Conservation (phyloP, 2,113 vertebrate genomes). For the Bubo bubo region DNA sequence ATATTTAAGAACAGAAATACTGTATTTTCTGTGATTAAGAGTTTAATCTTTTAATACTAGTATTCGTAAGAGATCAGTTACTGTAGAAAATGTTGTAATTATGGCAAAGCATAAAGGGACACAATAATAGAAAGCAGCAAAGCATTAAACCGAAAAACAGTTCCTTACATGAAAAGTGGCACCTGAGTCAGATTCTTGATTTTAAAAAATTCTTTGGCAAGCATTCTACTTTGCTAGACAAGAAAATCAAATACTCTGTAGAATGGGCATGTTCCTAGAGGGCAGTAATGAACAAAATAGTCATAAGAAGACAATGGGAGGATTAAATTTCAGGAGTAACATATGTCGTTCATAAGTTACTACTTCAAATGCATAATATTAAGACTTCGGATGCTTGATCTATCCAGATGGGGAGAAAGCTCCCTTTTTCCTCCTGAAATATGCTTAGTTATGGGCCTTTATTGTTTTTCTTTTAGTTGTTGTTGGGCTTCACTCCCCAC, state of each 20-base stretch:
- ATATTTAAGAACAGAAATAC: background rate
- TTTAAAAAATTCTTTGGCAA: background rate
- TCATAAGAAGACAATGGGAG: background rate
- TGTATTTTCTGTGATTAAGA: background rate
- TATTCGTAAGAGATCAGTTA: background rate
- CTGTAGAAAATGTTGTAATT: background rate
- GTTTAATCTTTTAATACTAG: background rate
- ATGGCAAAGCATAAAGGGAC: background rate
- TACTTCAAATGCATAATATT: background rate
- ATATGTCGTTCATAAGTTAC: background rate
- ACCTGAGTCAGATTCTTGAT: background rate
- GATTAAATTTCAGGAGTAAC: background rate
- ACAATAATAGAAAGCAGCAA: background rate
- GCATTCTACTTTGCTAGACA: background rate
- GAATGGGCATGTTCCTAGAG: background rate
- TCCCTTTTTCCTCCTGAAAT: background rate
- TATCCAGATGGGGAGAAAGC: background rate
- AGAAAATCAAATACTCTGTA: background rate
- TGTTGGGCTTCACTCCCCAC: accelerated
- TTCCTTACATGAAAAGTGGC: background rate
- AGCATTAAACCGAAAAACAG: background rate
- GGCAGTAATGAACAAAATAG: background rate
- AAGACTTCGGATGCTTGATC: background rate
- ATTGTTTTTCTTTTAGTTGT: background rate
- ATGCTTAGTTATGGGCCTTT: background rate